phyloP scores from a whole-genome alignment of 1,140 invertebrate species.

The Thrips palmi region DNA sequence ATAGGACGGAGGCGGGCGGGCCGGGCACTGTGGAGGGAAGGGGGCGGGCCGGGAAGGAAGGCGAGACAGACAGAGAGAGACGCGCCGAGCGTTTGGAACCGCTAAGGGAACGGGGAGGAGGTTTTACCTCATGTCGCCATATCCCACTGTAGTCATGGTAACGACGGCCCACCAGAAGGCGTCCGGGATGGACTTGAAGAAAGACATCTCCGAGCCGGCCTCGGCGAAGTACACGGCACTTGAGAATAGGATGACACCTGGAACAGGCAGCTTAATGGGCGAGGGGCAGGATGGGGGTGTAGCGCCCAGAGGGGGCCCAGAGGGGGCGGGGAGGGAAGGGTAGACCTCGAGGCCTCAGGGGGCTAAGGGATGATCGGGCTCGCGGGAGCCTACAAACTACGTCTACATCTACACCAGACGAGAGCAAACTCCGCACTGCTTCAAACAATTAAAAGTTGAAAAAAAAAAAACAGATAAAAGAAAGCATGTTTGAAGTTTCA shows the following conservation, averaged over 20 bases:
- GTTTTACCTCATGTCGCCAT: slow-evolving; percentile 93
- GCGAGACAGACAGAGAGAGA: slow-evolving; percentile 26
- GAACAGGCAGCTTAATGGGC: slow-evolving; percentile 35
- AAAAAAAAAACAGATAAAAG: too few species aligned
- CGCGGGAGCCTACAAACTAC: too few species aligned
- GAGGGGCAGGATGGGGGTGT: neutral
- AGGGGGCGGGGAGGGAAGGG: slow-evolving; percentile 1
- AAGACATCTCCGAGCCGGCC: slow-evolving; percentile 89
- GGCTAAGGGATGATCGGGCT: too few species aligned
- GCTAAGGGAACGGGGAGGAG: slow-evolving; percentile 21
- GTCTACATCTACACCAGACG: too few species aligned
- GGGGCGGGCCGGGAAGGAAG: neutral
- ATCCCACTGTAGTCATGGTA: slow-evolving; percentile 96
- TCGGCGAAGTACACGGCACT: slow-evolving; percentile 98
- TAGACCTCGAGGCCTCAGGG: too few species aligned
- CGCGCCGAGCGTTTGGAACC: slow-evolving; percentile 25
- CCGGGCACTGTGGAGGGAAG: neutral
- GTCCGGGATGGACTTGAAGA: slow-evolving; percentile 97
- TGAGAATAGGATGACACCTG: slow-evolving; percentile 98
- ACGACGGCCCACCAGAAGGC: slow-evolving; percentile 99
- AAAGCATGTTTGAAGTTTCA: too few species aligned
- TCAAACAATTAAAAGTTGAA: too few species aligned
- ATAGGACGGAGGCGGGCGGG: neutral
- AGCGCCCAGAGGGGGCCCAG: neutral
- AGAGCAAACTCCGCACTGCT: too few species aligned